Conservation (phyloP, 1,140 invertebrate genomes). For the Hirudo medicinalis region DNA sequence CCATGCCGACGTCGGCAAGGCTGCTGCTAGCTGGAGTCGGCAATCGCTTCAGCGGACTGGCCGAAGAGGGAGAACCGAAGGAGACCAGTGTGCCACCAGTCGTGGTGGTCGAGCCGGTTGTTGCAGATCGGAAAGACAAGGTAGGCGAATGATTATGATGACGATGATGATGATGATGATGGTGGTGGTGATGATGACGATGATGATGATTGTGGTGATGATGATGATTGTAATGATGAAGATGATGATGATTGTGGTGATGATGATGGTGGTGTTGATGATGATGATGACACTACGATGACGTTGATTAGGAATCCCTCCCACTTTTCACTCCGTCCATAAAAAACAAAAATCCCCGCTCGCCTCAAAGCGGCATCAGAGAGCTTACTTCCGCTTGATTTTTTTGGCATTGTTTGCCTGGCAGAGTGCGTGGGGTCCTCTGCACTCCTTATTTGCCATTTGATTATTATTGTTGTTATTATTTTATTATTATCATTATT, state of each 20-base stretch:
- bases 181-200: conserved; percentile 25
- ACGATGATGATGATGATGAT: conserved; percentile 16
- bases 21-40: neutral
- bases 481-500: no score
- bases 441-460: no score
- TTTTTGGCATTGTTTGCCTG: no score
- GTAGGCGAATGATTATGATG: neutral
- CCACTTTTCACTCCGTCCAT: no score
- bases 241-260: conserved; percentile 11
- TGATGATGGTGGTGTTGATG: neutral
- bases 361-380: no score
- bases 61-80: neutral
- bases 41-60: neutral
- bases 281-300: conserved; percentile 11
- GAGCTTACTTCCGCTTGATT: no score
- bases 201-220: conserved; percentile 26
- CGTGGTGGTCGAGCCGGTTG: neutral
- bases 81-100: neutral
- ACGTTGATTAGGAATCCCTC: neutral
- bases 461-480: no score
- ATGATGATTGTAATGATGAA: conserved; percentile 24
- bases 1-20: conserved; percentile 3
- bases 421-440: no score
- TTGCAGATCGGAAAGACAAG: conserved; percentile 9
- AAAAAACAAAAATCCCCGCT: no score